Evolutionary conservation across 2,113 vertebrate species (phyloP).

Genomic region (Noctilio leporinus): DNA sequence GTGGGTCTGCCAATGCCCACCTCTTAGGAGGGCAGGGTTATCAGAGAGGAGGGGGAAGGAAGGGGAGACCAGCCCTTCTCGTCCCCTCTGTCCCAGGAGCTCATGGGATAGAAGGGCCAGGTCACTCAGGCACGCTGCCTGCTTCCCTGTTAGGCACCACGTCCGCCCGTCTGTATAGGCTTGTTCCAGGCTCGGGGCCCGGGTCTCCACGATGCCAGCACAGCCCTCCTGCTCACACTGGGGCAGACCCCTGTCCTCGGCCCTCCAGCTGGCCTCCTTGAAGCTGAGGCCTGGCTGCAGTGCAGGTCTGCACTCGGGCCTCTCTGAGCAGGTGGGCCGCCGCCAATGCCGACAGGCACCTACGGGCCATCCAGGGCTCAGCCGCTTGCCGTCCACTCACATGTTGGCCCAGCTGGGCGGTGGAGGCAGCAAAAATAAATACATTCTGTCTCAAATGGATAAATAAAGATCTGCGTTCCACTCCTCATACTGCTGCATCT

Average conservation of each 20-base stretch:
- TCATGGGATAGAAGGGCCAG: neutral
- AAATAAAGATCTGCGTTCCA: neutral
- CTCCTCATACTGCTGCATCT: neutral
- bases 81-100: neutral
- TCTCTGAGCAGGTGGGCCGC: neutral
- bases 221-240: accelerated
- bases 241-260: neutral
- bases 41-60: neutral
- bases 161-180: neutral
- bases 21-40: neutral
- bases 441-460: constrained; percentile 3
- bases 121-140: too few species aligned
- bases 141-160: too few species aligned
- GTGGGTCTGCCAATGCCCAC: neutral
- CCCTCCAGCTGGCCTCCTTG: neutral
- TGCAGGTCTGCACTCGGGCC: neutral
- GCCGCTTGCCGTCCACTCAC: neutral
- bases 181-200: neutral
- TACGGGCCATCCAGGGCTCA: accelerated
- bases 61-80: accelerated
- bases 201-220: too few species aligned
- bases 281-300: neutral
- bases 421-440: neutral
- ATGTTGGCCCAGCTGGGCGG: neutral
- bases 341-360: accelerated